Percentiles rank a stretch among this genome's conserved stretches.
Evolutionary conservation across 2,797 vertebrate genomes (phyloP).

Genomic region (Argyrosomus regius): DNA sequence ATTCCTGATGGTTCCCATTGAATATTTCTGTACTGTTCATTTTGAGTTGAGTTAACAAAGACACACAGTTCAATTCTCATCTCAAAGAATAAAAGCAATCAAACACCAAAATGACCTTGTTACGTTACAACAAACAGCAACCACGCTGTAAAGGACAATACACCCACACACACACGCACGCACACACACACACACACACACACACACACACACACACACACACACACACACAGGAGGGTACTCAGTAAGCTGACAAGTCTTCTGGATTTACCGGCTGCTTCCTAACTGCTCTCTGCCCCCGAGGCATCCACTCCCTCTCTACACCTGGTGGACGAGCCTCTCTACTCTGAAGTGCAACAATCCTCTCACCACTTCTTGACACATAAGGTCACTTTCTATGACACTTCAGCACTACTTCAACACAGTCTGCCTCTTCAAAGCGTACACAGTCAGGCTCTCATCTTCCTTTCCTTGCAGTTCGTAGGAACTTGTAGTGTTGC

Average conservation of each 20-base stretch:
- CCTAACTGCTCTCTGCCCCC: conserved; percentile 36
- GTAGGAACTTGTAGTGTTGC: not conserved
- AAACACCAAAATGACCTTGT: conserved; percentile 5
- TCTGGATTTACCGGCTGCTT: conserved; percentile 27
- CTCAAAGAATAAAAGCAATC: not conserved
- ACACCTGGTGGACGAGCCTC: conserved; percentile 49
- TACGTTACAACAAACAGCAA: conserved; percentile 1
- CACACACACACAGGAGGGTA: not conserved
- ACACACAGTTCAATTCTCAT: not conserved
- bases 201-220: not conserved
- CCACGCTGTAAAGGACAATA: not conserved
- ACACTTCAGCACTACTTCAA: conserved; percentile 4
- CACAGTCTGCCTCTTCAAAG: not conserved
- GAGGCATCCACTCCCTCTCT: conserved; percentile 45
- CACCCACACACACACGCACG: conserved; percentile 6
- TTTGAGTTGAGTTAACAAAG: not conserved
- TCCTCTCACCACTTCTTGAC: conserved; percentile 1
- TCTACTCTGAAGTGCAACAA: conserved; percentile 17
- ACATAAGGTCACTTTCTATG: conserved; percentile 19
- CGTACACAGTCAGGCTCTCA: not conserved
- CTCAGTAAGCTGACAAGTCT: conserved; percentile 7
- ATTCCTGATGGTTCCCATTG: not conserved
- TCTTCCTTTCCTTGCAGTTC: not conserved
- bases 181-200: not conserved
- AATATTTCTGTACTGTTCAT: conserved; percentile 5